Evolutionary conservation across 2,113 vertebrate species (phyloP), one percentile per base, ranked within the genome.

Genomic region (Crotalus horridus): DNA sequence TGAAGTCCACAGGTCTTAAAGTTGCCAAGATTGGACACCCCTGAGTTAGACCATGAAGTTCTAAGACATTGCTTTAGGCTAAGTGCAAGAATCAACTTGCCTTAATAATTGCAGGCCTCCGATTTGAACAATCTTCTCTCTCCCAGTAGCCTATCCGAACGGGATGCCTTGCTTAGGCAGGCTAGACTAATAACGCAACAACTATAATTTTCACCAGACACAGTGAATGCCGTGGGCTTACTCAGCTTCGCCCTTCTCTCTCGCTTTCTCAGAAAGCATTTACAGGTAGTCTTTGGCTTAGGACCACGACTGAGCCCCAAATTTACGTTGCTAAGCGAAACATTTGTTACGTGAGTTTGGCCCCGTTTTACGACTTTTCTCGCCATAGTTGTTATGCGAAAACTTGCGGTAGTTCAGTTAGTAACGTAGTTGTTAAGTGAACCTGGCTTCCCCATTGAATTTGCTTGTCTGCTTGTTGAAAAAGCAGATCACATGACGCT

Each of bases 71-170:
- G 92, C 88, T 89, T 43, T 93, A 89, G 89, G 93, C 94, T 1
- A 1, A 91, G 90, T 89, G 4, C 96, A 59, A 55, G 96, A 96
- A 89, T 92, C 93, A 95, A 96, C 96, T 54, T 23, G 95, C 85
- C 56, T 87, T 93, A 85, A 93, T 33, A 93, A 94, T 85, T 96
- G 94, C 91, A 89, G 89, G 85, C 94, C 6, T 9, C 0, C 88
- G 91, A n/a, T 53, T 3, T n/a, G 43, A 85, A 56, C 10, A 54
- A 26, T 88, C 87, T 89, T 6, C 87, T 39, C 24, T 61, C 53
- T 20, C 55, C 58, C 59, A 56, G 26, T 24, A 26, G 89, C 29
- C 1, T 0, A 1, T 0, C 0, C 0, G 0, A 92, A 93, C 46
- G 87, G 55, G 0, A 0, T 17, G 91, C 94, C 95, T 93, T 88